These are phyloP conservation scores for Rhincodon typus DNA, from an alignment of 2,797 vertebrate genomes.

Conservation along the genomic window DNA sequence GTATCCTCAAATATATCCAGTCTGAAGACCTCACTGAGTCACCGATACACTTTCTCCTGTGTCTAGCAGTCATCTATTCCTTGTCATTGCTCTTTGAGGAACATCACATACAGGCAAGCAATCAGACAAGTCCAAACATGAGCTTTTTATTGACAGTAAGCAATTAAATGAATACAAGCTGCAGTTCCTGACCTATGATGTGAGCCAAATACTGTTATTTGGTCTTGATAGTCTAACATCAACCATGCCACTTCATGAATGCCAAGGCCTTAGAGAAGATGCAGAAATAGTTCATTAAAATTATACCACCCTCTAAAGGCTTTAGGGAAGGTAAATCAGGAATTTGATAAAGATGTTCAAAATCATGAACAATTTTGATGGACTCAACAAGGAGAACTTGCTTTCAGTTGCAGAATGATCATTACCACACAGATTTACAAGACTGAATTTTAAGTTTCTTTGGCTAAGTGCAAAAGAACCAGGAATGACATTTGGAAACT, in stretches of 20 bases:
- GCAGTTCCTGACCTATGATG: no score
- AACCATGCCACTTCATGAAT: not conserved
- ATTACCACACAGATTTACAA: not conserved
- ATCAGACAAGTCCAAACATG: no score
- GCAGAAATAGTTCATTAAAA: not conserved
- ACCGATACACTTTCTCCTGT: no score
- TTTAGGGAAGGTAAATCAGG: not conserved
- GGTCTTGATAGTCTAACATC: not conserved
- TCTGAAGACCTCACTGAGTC: no score
- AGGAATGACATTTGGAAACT: not conserved
- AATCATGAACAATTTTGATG: not conserved
- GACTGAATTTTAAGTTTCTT: no score
- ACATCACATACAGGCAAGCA: no score
- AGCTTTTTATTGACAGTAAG: no score
- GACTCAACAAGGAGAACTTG: not conserved
- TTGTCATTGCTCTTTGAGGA: no score
- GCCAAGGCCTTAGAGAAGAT: not conserved
- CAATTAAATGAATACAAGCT: no score
- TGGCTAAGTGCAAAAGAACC: not conserved
- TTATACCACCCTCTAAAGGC: not conserved
- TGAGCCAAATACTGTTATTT: no score
- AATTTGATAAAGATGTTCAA: not conserved
- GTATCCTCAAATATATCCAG: no score
- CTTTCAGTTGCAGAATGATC: not conserved
- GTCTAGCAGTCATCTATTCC: no score